These are phyloP conservation scores for Branchipolynoe longqiensis DNA, from an alignment of 2,888 invertebrate species.

Conservation along the genomic window DNA sequence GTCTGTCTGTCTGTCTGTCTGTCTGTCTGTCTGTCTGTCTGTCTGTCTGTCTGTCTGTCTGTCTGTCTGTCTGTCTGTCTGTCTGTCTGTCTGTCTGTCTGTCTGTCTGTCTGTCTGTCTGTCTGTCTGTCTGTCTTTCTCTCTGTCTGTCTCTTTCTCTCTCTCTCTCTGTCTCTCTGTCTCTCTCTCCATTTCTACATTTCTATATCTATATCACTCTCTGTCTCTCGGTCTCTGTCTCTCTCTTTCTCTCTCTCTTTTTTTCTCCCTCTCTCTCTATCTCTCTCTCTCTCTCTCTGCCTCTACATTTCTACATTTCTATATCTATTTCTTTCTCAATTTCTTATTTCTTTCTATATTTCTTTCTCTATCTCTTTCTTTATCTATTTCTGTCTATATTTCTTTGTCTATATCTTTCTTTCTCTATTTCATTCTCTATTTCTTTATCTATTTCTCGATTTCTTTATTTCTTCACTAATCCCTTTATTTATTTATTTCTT, in stretches of 20 bases:
- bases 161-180: neutral
- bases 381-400: neutral
- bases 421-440: no score
- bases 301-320: neutral
- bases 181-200: neutral
- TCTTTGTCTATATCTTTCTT: neutral
- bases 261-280: neutral
- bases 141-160: neutral
- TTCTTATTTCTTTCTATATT: neutral
- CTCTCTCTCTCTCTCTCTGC: neutral
- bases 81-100: neutral
- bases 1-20: conserved; percentile 65
- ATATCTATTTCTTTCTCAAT: neutral
- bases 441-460: no score
- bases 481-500: no score
- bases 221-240: neutral
- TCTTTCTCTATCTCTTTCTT: neutral
- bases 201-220: neutral
- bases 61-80: conserved; percentile 57
- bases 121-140: neutral
- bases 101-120: neutral
- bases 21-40: conserved; percentile 66
- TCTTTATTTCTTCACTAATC: no score
- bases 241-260: neutral
- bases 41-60: conserved; percentile 66